These are phyloP conservation scores for Excalfactoria chinensis DNA, from an alignment of 2,113 vertebrate genomes.

Conservation along the genomic window DNA sequence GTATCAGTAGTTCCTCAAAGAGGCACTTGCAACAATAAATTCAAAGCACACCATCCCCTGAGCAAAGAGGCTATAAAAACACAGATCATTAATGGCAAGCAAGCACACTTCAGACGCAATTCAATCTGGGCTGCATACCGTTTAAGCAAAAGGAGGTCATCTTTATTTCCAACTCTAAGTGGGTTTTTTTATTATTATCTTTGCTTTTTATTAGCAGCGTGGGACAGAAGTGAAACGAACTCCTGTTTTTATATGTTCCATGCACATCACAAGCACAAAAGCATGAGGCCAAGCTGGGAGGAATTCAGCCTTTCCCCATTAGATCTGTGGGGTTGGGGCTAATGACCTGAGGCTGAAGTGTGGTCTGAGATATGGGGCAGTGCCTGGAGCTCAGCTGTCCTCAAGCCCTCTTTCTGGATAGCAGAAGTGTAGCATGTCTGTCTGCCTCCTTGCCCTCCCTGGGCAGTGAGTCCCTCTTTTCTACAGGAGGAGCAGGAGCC, in stretches of 20 bases:
- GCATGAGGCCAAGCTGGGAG: background rate
- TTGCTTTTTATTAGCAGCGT: background rate
- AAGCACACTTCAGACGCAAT: background rate
- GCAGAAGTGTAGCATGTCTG: background rate
- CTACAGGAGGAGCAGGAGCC: background rate
- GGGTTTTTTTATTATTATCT: background rate
- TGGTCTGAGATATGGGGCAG: background rate
- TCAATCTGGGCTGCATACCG: fast-evolving
- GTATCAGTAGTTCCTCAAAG: background rate
- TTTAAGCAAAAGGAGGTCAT: background rate
- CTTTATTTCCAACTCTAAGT: background rate
- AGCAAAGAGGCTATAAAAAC: background rate
- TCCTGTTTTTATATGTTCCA: fast-evolving
- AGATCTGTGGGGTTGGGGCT: background rate
- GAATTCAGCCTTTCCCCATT: background rate
- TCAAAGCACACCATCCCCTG: background rate
- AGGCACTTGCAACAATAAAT: background rate
- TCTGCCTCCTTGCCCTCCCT: background rate
- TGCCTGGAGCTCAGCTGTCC: background rate
- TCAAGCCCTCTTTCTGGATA: background rate
- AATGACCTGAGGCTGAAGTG: background rate
- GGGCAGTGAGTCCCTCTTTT: fast-evolving
- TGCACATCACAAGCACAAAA: background rate
- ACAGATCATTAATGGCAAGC: background rate
- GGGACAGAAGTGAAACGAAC: background rate